Conservation (phyloP, 2,113 vertebrate genomes). For the Heteronetta atricapilla region DNA sequence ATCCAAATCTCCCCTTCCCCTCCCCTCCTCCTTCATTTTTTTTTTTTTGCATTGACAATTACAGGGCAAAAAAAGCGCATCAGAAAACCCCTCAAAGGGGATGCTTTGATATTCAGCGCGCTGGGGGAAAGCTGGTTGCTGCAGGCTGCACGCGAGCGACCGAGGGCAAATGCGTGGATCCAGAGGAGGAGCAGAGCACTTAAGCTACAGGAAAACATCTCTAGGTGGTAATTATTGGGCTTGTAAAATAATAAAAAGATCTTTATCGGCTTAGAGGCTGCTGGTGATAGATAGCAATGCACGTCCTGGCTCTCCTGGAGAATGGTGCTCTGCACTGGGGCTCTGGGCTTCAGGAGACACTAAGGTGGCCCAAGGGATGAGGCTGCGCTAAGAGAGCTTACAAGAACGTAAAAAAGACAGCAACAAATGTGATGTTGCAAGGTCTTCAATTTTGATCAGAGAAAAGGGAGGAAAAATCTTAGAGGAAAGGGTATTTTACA, state of each 20-base stretch:
- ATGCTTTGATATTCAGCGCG: neutral
- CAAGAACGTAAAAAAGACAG: neutral
- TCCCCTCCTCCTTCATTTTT: neutral
- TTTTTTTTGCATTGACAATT: neutral
- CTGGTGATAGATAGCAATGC: neutral
- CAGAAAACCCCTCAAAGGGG: neutral
- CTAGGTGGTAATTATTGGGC: neutral
- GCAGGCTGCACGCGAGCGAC: neutral
- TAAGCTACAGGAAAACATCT: neutral
- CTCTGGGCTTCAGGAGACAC: neutral
- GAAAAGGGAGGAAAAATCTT: neutral
- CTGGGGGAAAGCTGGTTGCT: neutral
- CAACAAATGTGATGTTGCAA: neutral
- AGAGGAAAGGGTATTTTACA: neutral
- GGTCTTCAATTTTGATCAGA: neutral
- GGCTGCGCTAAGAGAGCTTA: neutral
- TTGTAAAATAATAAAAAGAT: neutral
- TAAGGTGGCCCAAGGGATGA: neutral
- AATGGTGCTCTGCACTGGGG: neutral
- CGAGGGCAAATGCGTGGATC: neutral
- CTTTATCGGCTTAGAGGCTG: neutral
- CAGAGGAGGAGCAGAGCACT: neutral
- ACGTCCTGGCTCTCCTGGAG: accelerated
- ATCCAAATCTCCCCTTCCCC: neutral
- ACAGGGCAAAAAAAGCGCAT: neutral